Conservation (phyloP, 2,113 vertebrate species). For the Podarcis cretensis region DNA sequence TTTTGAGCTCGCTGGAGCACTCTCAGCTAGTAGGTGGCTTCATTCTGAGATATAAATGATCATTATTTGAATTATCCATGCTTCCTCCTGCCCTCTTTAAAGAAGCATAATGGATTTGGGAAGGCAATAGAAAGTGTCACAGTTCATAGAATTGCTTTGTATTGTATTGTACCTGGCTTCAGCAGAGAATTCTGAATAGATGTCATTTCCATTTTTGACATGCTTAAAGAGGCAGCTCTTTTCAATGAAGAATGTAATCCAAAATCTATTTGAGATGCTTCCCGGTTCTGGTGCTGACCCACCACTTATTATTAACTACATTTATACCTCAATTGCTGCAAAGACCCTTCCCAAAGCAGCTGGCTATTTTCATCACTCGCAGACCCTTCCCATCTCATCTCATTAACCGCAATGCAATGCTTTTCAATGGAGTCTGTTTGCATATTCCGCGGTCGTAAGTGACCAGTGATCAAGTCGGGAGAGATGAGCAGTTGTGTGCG, state of each 20-base stretch:
- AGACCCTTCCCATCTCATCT: not conserved
- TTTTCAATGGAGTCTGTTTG: not conserved
- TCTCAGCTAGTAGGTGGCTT: conserved; percentile 22
- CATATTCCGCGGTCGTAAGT: not conserved
- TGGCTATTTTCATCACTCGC: not conserved
- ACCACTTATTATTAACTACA: not conserved
- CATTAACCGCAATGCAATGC: not conserved
- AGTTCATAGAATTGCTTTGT: not conserved
- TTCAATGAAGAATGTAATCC: not conserved
- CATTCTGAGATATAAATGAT: conserved; percentile 32
- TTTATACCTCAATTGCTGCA: not conserved
- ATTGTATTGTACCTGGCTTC: not conserved
- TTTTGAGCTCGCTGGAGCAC: conserved; percentile 6
- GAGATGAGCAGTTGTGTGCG: too few species aligned
- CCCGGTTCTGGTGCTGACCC: not conserved
- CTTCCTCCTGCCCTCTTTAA: not conserved
- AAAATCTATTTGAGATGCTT: not conserved
- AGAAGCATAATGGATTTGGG: not conserved
- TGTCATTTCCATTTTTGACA: conserved; percentile 17
- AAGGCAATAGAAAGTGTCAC: not conserved
- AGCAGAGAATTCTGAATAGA: conserved; percentile 18
- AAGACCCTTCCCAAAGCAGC: not conserved
- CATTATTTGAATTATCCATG: not conserved
- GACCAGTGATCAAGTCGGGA: not conserved
- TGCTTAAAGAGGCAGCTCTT: not conserved